These are phyloP conservation scores for Drosophila mimica DNA, from an alignment of 2,888 invertebrate genomes.

Conservation along the genomic window DNA sequence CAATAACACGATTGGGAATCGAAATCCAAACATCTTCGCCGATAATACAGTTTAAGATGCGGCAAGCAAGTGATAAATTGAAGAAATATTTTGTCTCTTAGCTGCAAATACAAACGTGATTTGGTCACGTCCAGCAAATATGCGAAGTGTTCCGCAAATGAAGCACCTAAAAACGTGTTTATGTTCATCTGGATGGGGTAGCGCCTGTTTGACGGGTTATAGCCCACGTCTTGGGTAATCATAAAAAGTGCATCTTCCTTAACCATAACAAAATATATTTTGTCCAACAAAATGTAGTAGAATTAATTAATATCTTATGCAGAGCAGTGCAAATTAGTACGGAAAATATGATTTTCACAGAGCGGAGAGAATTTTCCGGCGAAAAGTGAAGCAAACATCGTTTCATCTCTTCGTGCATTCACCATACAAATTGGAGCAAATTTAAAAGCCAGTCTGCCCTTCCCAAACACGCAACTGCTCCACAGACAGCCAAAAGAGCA, in stretches of 20 bases:
- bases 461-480: slow-evolving; percentile 90
- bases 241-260: not conserved
- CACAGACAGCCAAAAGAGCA: slow-evolving; percentile 95
- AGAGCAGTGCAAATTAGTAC: no score
- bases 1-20: not conserved
- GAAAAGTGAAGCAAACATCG: not conserved
- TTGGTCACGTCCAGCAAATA: slow-evolving; percentile 40
- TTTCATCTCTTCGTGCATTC: not conserved
- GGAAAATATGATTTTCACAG: not conserved
- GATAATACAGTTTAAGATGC: not conserved
- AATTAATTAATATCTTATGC: no score
- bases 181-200: not conserved
- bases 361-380: not conserved
- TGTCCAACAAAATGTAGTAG: not conserved
- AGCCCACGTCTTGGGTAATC: slow-evolving; percentile 8
- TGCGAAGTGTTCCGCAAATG: slow-evolving; percentile 25
- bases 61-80: not conserved
- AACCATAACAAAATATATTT: slow-evolving; percentile 10
- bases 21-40: not conserved
- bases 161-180: slow-evolving; percentile 21
- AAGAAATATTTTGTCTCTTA: not conserved
- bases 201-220: not conserved
- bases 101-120: slow-evolving; percentile 25
- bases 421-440: not conserved
- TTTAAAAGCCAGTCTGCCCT: slow-evolving; percentile 85